Base-by-base conservation (phyloP, 2,888 invertebrate species). In the Drosophila nigritarsus region DNA sequence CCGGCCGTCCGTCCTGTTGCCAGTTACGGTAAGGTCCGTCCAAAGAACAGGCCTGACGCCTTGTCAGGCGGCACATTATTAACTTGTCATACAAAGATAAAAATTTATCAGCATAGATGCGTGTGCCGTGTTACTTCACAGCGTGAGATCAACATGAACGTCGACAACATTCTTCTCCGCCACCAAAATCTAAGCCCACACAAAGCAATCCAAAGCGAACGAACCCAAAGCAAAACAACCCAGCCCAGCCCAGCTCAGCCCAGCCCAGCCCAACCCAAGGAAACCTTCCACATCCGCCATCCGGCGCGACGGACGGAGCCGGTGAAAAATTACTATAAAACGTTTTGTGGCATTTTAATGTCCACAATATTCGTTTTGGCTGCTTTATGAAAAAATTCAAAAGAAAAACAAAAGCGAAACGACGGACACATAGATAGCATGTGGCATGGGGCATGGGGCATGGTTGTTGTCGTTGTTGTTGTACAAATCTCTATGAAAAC, bases 51-150 rank as follows among this genome's bases (percentile, higher is more conserved):
- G 40, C 36, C 53, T 71, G 83, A 71, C 80, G 83, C 78, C 78
- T 78, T 75, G 75, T 45, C 45, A 18, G 68, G 75, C 75, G 78
- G 78, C 75, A 78, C 87, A 87, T 89, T 91, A 91, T 92, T 90
- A 91, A 88, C 87, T 86, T 92, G 91, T 91, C 91, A 91, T 91
- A 88, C 84, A 80, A 76, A 85, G 87, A 91, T 91, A 91, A 90
- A 88, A 90, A 91, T 90, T 84, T 88, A 90, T 92, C 87, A 87
- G 84, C 83, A 63, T 77, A 86, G 81, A 83, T 85, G 79, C 82
- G 85, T 81, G 74, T 56, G 67, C 67, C 74, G 75, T 74, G 78
- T 80, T 76, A 78, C 63, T 73, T 74, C 89, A 67, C 89, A 75
- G 83, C 83, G 68, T 73, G 80, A 82, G 85, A 82, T 88, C 85